Base-by-base conservation (phyloP, 2,797 vertebrate genomes). In the Falco novaeseelandiae region DNA sequence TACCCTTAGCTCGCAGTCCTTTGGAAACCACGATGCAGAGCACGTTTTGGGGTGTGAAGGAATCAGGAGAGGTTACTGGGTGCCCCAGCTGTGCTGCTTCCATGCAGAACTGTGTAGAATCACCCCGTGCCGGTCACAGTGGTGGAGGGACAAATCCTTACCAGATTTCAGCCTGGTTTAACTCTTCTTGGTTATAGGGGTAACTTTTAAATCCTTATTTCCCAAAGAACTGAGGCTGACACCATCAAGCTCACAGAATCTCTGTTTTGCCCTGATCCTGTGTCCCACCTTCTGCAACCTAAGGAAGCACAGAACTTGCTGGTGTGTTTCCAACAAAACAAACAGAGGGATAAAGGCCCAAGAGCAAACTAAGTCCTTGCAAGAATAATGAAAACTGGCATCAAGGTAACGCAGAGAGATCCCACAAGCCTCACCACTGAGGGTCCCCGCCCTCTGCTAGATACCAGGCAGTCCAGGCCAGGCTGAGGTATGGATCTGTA, bases 381-480 rank as follows among this genome's bases (percentile, higher is more conserved):
- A 79, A 71, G 40, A 90, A 82, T 51, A 85, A 95, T 32, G 23
- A 76, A 83, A 88, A 67, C 27, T 54, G 52, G 59, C 26, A 82
- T 52, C 9, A 44, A 67, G 80, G 49, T 44, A 74, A 88, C 84
- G 8, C 20, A 44, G 55, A 20, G 42, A 23, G 4, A 26, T 51
- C 66, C 84, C 62, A 25, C 26, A 46, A 72, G 29, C 21, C 55
- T 85, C 42, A 59, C 30, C 30, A 9, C 21, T 3, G 30, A 85
- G 10, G 17, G 17, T 51, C 32, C 40, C 54, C n/a, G 62, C 16
- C 26, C 70, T 76, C 14, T 72, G 51, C n/a, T 54, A 61, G 44
- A 18, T 27, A 62, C 3, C 74, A 69, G 30, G 49, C 1, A 4
- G 26, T 19, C 3, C 20, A 29, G 0, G 2, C 3, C 20, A 29